Conservation (phyloP, 2,113 vertebrate species). For the Heteronetta atricapilla region DNA sequence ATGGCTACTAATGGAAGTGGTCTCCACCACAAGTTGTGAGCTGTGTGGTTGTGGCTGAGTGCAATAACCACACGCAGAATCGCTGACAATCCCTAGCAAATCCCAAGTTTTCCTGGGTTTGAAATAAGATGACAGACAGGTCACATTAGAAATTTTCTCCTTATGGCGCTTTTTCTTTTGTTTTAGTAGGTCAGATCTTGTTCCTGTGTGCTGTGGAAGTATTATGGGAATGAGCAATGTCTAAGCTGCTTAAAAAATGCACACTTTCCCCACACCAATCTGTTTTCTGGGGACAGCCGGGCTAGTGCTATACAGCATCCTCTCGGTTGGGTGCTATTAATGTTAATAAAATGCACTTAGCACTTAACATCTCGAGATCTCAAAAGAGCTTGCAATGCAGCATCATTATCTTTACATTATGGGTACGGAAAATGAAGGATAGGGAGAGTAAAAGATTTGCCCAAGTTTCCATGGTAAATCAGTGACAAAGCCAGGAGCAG, state of each 20-base stretch:
- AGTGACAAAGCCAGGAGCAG: slow-evolving; percentile 60
- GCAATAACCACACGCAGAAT: background rate
- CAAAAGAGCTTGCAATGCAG: slow-evolving; percentile 62
- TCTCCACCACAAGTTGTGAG: slow-evolving; percentile 58
- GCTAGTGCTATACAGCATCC: slow-evolving; percentile 26
- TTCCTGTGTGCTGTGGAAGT: background rate
- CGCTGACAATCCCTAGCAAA: slow-evolving; percentile 36
- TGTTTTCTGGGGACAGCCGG: slow-evolving; percentile 59
- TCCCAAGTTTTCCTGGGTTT: slow-evolving; percentile 30
- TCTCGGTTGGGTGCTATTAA: slow-evolving; percentile 64
- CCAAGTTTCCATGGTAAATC: slow-evolving; percentile 68
- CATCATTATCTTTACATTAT: slow-evolving; percentile 70
- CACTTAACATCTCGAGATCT: slow-evolving; percentile 64
- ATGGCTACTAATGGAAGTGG: slow-evolving; percentile 57
- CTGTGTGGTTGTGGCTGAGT: slow-evolving; percentile 3
- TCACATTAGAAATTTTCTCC: slow-evolving; percentile 30
- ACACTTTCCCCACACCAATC: slow-evolving; percentile 61
- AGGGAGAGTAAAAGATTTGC: slow-evolving; percentile 55
- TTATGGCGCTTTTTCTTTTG: background rate
- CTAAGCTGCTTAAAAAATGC: slow-evolving; percentile 64
- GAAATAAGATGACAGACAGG: slow-evolving; percentile 20
- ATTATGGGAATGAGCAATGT: slow-evolving; percentile 48
- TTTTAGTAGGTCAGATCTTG: slow-evolving; percentile 49
- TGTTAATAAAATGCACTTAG: slow-evolving; percentile 68
- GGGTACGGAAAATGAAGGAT: slow-evolving; percentile 36